Evolutionary conservation across 2,888 invertebrate species (phyloP).

Genomic region (Parthenolecanium corni): DNA sequence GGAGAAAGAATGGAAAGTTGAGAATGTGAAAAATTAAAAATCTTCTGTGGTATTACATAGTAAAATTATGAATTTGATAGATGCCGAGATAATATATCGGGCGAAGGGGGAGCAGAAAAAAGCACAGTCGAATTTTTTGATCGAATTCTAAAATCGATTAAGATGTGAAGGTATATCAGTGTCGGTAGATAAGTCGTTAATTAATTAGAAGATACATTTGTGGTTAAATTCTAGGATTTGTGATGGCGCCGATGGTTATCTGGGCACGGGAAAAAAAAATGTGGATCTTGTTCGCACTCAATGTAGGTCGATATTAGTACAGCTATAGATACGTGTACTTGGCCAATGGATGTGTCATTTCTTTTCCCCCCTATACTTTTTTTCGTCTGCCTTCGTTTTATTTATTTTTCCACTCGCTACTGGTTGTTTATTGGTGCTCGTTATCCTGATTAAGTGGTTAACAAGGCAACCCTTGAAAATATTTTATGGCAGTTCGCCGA

Average conservation of each 20-base stretch:
- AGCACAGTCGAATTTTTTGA: neutral
- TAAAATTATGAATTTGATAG: no score
- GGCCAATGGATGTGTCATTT: neutral
- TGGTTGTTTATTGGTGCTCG: neutral
- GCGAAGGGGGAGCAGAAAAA: no score
- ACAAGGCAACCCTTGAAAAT: no score
- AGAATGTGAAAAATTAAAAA: no score
- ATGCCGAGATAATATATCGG: no score
- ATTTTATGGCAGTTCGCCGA: no score
- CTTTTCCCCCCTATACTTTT: neutral
- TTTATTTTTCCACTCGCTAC: neutral
- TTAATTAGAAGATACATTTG: neutral
- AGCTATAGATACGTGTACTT: neutral
- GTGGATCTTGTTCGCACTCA: neutral
- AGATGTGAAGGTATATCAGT: neutral
- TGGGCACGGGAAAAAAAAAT: neutral
- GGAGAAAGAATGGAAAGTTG: no score
- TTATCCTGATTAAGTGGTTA: no score
- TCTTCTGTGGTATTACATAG: no score
- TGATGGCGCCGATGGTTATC: neutral
- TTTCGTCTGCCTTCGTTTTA: neutral
- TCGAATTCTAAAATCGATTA: neutral
- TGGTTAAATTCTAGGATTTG: neutral
- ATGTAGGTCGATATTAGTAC: neutral
- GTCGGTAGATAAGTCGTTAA: neutral